Conservation (phyloP, 2,797 vertebrate genomes). For the Bradypodion ventrale region DNA sequence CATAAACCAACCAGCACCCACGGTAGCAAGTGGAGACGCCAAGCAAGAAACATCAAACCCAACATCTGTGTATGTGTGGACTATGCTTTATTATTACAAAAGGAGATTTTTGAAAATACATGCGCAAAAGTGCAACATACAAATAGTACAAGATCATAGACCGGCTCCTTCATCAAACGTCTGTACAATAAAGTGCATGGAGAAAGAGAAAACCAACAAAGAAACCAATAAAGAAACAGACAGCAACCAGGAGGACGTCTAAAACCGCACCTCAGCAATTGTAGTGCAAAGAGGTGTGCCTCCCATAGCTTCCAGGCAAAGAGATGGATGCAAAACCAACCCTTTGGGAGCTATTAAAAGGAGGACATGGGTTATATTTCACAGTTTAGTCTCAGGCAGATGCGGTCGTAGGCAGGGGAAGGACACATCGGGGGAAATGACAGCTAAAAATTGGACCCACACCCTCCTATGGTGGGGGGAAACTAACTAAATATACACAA, state of each 20-base stretch:
- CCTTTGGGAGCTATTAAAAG: background rate
- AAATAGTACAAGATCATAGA: background rate
- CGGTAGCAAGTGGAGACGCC: too few relatives aligned
- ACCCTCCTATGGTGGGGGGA: too few relatives aligned
- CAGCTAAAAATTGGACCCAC: too few relatives aligned
- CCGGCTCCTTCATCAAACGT: background rate
- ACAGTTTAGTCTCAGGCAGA: slow-evolving; percentile 12
- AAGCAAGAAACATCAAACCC: background rate
- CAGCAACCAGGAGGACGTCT: background rate
- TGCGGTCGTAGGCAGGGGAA: too few relatives aligned
- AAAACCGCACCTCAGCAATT: background rate
- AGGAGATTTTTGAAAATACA: background rate
- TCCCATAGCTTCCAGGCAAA: background rate
- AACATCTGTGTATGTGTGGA: background rate
- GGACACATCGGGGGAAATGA: background rate
- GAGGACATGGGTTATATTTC: background rate
- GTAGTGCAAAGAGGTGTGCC: background rate
- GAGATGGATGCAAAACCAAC: background rate
- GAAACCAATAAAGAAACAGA: background rate
- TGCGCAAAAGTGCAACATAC: background rate
- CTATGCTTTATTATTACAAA: background rate
- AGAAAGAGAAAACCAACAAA: background rate
- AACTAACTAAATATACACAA: too few relatives aligned
- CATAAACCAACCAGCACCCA: too few relatives aligned
- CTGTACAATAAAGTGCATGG: background rate